A percentile compares a stretch with the other conserved stretches of the same genome.
These are phyloP conservation scores for Caenorhabditis sp. DNA, from an alignment of 2,888 invertebrate genomes.

Conservation along the genomic window DNA sequence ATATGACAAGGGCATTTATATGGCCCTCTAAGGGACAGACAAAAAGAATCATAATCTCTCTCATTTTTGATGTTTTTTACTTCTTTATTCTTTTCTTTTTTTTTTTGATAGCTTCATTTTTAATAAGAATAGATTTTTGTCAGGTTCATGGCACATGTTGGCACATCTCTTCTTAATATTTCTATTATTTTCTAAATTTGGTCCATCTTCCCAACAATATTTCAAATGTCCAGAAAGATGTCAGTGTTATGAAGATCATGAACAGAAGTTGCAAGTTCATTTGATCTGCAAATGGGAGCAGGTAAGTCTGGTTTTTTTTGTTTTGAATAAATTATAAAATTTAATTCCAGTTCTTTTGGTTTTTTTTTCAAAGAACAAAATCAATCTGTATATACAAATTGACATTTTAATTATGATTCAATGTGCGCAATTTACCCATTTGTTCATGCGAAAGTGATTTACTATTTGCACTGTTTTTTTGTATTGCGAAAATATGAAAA, in stretches of 20 bases:
- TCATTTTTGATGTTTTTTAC: no score
- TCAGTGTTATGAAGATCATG: slow-evolving; percentile 59
- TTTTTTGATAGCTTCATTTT: background rate
- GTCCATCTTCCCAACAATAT: slow-evolving; percentile 4
- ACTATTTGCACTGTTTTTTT: background rate
- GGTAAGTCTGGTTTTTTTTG: slow-evolving; percentile 31
- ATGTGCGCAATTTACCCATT: background rate
- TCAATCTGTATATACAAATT: background rate
- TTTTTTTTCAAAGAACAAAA: no score
- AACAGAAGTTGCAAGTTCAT: slow-evolving; percentile 50
- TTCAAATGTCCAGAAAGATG: slow-evolving; percentile 54
- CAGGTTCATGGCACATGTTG: background rate
- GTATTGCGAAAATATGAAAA: no score
- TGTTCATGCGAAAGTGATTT: background rate
- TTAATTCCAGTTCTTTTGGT: background rate
- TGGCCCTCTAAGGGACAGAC: background rate
- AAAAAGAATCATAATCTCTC: background rate
- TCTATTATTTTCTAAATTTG: background rate
- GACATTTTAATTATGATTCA: background rate
- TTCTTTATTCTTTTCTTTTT: background rate
- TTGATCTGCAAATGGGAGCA: slow-evolving; percentile 65
- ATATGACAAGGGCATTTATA: background rate
- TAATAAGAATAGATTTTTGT: background rate
- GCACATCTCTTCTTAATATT: no score
- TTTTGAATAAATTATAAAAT: background rate